Percentiles rank a stretch among this genome's conserved stretches.
Conservation (phyloP, 2,113 vertebrate genomes). For the Petaurus breviceps region DNA sequence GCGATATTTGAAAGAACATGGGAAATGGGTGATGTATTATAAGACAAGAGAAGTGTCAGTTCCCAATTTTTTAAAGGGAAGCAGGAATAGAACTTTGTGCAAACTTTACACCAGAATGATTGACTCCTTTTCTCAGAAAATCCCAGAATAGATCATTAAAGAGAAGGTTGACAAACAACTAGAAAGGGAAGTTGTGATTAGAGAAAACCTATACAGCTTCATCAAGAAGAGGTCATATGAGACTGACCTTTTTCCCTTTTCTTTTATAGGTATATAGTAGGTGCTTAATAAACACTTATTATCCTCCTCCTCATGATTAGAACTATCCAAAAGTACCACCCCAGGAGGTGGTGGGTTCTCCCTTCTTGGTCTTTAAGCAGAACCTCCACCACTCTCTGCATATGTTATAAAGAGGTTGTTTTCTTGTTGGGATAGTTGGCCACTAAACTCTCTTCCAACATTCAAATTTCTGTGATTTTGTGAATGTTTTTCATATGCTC, state of each 20-base stretch:
- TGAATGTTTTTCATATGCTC: not conserved
- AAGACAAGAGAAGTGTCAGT: not conserved
- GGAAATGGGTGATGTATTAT: not conserved
- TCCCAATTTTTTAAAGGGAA: not conserved
- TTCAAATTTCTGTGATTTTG: no score
- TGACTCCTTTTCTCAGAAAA: not conserved
- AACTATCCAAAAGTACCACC: not conserved
- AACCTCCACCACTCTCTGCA: not conserved
- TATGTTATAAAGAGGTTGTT: not conserved
- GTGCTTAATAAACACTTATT: not conserved
- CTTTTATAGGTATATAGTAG: not conserved
- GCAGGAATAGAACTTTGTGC: not conserved
- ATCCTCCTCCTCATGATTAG: not conserved
- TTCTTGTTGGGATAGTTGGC: no score
- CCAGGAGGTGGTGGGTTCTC: not conserved
- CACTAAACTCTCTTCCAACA: no score
- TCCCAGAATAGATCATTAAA: not conserved
- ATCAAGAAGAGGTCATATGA: not conserved
- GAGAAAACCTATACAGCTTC: not conserved
- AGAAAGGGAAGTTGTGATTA: not conserved
- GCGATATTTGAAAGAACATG: not conserved
- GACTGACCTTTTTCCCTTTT: not conserved
- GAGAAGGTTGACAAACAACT: not conserved
- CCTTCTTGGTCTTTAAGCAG: not conserved
- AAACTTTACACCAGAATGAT: not conserved